Base-by-base conservation (phyloP, 2,888 invertebrate species). In the Herminia tarsipennalis region DNA sequence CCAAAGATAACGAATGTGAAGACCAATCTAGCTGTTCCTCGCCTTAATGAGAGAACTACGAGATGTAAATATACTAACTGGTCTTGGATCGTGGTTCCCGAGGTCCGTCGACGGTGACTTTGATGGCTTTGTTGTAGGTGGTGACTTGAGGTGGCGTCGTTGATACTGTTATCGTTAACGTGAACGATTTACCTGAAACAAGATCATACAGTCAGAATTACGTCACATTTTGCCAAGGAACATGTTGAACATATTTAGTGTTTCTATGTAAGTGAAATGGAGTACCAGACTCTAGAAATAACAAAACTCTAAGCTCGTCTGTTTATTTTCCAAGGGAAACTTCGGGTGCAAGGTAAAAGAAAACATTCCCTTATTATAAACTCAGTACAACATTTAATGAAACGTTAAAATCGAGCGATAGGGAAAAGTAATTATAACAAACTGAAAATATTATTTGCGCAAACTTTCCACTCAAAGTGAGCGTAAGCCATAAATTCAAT, bases 41-140 rank as follows among this genome's bases (percentile, higher is more conserved):
- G 8, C 3, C 12, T 5, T n/a, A 6, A 30, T 16, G 9, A 36
- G 29, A n/a, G n/a, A n/a, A n/a, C n/a, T n/a, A n/a, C n/a, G n/a
- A n/a, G 13, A 10, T 28, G 46, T 30, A 3, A 16, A 25, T 32
- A 70, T 85, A 90, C 90, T 86, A 86, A 91, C 90, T 96, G 92
- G 97, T 97, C 92, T 98, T 98, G 65, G 97, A 97, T 76, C 98
- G 92, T 3, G 99, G 98, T 86, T 98, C 98, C 71, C 99, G 90
- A 5, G 99, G 99, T 63, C 99, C 99, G 86, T 99, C 99, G 41
- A 99, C 98, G 13, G 99, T 99, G 65, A 99, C 98, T 92, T 99
- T 99, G 89, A 99, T 99, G 56, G 98, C 98, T 86, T 98, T 98
- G 83, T 96, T 96, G 92, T 98, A 98, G 9, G 98, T 97, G 50